These are phyloP conservation scores for Atlantisia rogersi DNA, from an alignment of 2,113 vertebrate genomes.

Conservation along the genomic window DNA sequence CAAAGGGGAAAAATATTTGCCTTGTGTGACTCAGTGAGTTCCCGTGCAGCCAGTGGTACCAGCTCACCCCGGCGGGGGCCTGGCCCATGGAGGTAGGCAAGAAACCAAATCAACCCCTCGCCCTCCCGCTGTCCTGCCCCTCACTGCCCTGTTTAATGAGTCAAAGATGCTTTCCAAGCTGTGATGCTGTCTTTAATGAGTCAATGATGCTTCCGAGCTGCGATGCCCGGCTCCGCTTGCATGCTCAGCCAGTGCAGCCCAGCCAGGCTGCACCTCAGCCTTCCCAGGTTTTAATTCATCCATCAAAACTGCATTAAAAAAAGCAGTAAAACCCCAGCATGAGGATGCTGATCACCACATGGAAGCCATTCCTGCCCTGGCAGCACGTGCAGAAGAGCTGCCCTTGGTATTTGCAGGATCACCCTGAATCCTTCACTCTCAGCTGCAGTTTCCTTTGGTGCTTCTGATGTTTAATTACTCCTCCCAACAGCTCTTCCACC, in stretches of 20 bases:
- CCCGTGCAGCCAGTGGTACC: not conserved
- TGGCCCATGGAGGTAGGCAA: fast-evolving
- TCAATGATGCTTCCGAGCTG: not conserved
- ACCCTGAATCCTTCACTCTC: not conserved
- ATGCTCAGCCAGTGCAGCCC: not conserved
- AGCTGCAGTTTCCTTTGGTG: not conserved
- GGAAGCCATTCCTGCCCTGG: fast-evolving
- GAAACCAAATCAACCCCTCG: not conserved
- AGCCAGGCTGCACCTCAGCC: not conserved
- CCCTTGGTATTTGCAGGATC: not conserved
- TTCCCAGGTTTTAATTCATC: not conserved
- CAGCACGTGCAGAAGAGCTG: not conserved
- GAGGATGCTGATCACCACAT: not conserved
- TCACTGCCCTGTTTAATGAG: fast-evolving
- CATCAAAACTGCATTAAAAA: fast-evolving
- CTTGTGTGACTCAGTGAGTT: conserved; percentile 51
- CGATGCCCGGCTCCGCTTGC: not conserved
- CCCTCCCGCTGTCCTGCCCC: not conserved
- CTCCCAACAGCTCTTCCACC: not conserved
- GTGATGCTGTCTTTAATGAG: fast-evolving
- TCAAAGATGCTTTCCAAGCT: not conserved
- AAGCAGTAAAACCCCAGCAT: fast-evolving
- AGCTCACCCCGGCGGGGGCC: not conserved
- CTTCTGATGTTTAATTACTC: not conserved
- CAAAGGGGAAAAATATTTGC: conserved; percentile 53